Conservation (phyloP, 2,113 vertebrate species). For the Mesocricetus auratus region DNA sequence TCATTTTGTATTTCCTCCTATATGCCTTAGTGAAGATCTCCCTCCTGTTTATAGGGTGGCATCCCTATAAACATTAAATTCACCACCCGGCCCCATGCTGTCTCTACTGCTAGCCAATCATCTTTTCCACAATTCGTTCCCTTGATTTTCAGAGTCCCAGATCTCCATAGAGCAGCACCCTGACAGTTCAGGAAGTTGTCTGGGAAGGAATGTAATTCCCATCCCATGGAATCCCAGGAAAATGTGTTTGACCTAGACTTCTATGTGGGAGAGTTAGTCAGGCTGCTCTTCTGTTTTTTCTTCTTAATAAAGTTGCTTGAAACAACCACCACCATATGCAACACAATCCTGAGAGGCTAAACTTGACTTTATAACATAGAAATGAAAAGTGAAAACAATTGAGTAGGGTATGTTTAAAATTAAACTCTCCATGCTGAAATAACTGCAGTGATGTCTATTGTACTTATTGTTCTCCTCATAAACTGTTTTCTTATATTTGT, state of each 20-base stretch:
- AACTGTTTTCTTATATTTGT: constrained; percentile 57
- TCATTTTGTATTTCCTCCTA: constrained; percentile 13
- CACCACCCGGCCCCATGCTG: not conserved
- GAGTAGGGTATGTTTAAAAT: not conserved
- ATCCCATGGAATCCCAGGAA: not conserved
- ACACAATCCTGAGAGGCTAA: not conserved
- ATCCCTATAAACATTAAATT: not conserved
- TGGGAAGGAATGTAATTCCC: not conserved
- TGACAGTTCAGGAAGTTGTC: not conserved
- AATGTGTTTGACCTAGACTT: not conserved
- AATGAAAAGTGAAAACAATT: not conserved
- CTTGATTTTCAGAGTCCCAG: not conserved
- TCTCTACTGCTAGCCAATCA: not conserved
- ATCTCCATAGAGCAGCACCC: constrained; percentile 39
- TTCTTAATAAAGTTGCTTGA: constrained; percentile 41
- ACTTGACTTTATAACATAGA: constrained; percentile 10
- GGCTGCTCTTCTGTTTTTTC: constrained; percentile 7
- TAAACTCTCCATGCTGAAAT: not conserved
- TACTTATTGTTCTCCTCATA: constrained; percentile 33
- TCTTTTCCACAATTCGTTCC: not conserved
- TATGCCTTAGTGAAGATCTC: not conserved
- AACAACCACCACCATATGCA: not conserved
- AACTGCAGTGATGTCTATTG: not conserved
- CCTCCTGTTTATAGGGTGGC: not conserved
- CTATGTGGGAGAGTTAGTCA: not conserved